phyloP scores from a whole-genome alignment of 2,797 vertebrate genomes.

The Hyperoplus immaculatus region DNA sequence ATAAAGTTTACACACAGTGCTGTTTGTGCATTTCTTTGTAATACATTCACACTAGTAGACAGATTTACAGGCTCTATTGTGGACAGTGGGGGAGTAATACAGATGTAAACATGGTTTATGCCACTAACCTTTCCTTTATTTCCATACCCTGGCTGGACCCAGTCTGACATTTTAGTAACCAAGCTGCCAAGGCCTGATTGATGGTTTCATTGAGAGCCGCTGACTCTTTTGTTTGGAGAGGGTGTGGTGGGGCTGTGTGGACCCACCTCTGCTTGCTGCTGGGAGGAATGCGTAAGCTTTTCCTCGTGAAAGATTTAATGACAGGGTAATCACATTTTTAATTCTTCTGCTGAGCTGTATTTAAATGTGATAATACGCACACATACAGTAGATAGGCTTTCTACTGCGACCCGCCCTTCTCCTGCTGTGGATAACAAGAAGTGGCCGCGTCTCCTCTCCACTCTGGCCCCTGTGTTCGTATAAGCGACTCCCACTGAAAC shows the following conservation, averaged over 20 bases:
- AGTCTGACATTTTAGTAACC: conserved; percentile 40
- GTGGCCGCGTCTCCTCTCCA: conserved; percentile 13
- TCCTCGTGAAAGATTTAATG: not conserved
- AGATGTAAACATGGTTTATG: not conserved
- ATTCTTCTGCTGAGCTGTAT: conserved; percentile 2
- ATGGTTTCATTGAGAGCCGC: conserved; percentile 41
- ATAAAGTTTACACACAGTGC: conserved; percentile 79
- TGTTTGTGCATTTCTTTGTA: conserved; percentile 17
- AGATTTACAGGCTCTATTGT: not conserved
- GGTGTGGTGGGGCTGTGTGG: conserved; percentile 44
- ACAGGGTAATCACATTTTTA: not conserved
- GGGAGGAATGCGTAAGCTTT: not conserved
- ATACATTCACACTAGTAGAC: not conserved
- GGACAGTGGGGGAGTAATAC: no score
- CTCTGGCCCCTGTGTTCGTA: not conserved
- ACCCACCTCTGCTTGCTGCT: not conserved
- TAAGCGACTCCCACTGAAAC: not conserved
- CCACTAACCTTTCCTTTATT: not conserved
- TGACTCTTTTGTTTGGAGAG: conserved; percentile 42
- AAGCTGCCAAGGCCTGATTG: conserved; percentile 42
- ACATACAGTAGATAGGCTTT: not conserved
- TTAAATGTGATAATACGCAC: conserved; percentile 21
- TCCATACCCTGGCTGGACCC: conserved; percentile 8
- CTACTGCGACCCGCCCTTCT: conserved; percentile 66
- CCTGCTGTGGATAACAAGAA: conserved; percentile 22